These are phyloP conservation scores for Neotoma lepida DNA, from an alignment of 2,113 vertebrate genomes.

Conservation along the genomic window DNA sequence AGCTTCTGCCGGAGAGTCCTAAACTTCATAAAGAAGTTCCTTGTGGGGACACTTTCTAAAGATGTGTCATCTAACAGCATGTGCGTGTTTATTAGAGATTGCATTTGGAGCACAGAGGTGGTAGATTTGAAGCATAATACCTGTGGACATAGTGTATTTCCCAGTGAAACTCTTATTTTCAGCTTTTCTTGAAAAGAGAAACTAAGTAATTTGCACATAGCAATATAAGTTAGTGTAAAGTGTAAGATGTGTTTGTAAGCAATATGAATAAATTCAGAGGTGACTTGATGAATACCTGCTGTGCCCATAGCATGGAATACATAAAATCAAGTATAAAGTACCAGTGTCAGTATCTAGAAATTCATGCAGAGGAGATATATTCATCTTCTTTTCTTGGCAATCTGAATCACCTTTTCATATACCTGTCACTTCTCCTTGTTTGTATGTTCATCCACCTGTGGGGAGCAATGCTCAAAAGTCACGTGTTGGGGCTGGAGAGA, in stretches of 20 bases:
- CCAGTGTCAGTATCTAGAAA: constrained; percentile 10
- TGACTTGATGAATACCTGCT: background rate
- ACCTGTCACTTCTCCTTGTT: background rate
- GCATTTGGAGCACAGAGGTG: constrained; percentile 44
- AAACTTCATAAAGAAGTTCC: constrained; percentile 60
- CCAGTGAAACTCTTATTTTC: background rate
- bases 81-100: constrained; percentile 49
- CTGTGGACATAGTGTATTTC: constrained; percentile 9
- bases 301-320: background rate
- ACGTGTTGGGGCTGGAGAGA: background rate
- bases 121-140: constrained; percentile 64
- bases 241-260: constrained; percentile 10
- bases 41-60: constrained; percentile 35
- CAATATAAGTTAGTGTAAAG: background rate
- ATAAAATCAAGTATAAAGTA: constrained; percentile 41
- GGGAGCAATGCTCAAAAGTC: background rate
- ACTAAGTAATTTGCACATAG: constrained; percentile 1
- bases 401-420: background rate
- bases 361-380: background rate
- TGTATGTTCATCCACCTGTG: background rate
- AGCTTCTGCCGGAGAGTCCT: constrained; percentile 55
- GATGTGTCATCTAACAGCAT: constrained; percentile 40
- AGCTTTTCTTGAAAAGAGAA: background rate
- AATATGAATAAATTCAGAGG: background rate
- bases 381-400: background rate